phyloP scores from a whole-genome alignment of 2,888 invertebrate genomes.

The Patella caerulea region DNA sequence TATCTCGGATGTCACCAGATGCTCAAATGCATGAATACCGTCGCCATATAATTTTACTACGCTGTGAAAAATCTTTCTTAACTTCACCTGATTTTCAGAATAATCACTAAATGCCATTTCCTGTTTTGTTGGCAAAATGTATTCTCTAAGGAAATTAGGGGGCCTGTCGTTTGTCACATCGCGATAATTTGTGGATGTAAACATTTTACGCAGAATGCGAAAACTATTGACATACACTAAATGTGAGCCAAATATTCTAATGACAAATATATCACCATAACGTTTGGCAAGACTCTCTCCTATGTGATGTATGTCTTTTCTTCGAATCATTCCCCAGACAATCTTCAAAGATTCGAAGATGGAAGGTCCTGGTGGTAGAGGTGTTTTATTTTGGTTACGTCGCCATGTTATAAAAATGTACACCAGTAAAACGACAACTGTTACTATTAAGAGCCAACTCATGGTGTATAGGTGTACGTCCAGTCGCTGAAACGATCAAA shows the following conservation, averaged over 20 bases:
- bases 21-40: not conserved
- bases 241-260: not conserved
- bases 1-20: not conserved
- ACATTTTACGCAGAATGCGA: not conserved
- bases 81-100: not conserved
- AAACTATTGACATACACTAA: not conserved
- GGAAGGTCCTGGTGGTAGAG: conserved; percentile 4
- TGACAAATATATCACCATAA: not conserved
- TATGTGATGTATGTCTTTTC: too few species aligned
- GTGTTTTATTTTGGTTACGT: not conserved
- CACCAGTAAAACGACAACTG: too few species aligned
- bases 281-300: not conserved
- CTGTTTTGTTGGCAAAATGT: not conserved
- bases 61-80: not conserved
- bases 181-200: not conserved
- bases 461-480: too few species aligned
- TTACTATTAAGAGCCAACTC: too few species aligned
- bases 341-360: not conserved
- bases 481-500: too few species aligned
- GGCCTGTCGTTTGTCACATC: not conserved
- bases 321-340: too few species aligned
- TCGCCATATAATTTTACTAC: not conserved
- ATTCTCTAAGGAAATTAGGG: not conserved
- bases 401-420: too few species aligned
- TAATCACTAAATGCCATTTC: not conserved